Base-by-base conservation (phyloP, 2,113 vertebrate genomes). In the Xyrauchen texanus region DNA sequence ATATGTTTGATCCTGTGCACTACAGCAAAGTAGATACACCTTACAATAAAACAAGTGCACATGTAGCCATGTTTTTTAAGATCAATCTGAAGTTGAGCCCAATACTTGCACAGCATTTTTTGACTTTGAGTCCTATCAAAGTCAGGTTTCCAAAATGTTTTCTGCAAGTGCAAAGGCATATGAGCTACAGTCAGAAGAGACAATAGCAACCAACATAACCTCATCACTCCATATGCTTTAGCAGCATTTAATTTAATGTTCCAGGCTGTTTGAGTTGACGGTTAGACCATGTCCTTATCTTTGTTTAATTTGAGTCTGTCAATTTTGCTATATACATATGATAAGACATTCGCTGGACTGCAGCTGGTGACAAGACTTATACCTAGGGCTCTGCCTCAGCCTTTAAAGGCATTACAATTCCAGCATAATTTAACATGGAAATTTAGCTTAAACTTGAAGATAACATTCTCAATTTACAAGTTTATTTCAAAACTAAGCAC, bases 161-260 rank as follows among this genome's bases (percentile, higher is more conserved):
- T 69, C 67, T 69, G 15, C 49, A 13, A 10, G 51, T 69, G 49
- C 3, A 69, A 69, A 53, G 45, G 5, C 55, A 47, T 47, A 46
- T 34, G 34, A 60, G 58, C 44, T 72, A 72, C n/a, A 46, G 8
- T 72, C 46, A 72, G 53, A 5, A 72, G n/a, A 60, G 44, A 46
- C 44, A 69, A 34, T 42, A 5, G 4, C 16, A 72, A 46, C 70
- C 70, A 46, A 34, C 70, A 72, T 60, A 72, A 72, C 70, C 44
- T 60, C 70, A 72, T 72, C 70, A 72, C 70, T n/a, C 44, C 44
- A 60, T 72, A 42, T 5, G 44, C 55, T 72, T n/a, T n/a, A 72
- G 55, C 69, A 60, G 16, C 44, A 47, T 47, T 60, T 60, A 4
- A 0, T 72, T 72, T 47, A 58, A 13, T 16, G 13, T 44, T 47